Evolutionary conservation across 2,113 vertebrate species (phyloP), one percentile per base, ranked within the genome.

Genomic region (Scolopax mira): DNA sequence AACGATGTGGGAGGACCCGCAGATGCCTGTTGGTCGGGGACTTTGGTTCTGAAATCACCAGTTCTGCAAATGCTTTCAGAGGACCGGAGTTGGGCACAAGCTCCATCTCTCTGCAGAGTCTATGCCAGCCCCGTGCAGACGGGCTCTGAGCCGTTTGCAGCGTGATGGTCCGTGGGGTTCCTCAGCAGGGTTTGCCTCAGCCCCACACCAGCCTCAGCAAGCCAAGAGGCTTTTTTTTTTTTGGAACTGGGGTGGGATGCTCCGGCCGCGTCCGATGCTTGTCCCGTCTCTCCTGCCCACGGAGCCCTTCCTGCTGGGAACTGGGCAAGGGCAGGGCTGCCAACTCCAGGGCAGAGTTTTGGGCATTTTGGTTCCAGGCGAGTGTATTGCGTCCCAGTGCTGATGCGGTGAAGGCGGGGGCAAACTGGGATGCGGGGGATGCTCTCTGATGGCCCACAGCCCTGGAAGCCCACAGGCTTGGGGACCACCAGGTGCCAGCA

Each of bases 311-410:
- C 37, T 6, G 3, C 46, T 22, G 60, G 44, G 57, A 46, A 19
- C 1, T 5, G 25, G 44, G 28, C 61, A 15, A 30, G n/a, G 39
- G 39, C 33, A 4, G 28, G 10, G 17, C 42, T 51, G 49, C 27
- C 27, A 2, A 4, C 12, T 23, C 4, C 2, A 17, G 46, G 79
- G 33, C 44, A 17, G 78, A 58, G 28, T 12, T 13, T 44, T 9
- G 4, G n/a, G 27, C 8, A 0, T 1, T 84, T 55, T 2, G 35
- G 0, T 25, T 30, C 7, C 0, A 6, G 8, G 10, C 33, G 3
- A 15, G 37, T 1, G 3, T 33, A 9, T 24, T 1, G 22, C 7
- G 30, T 48, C 19, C 62, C 11, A 9, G 2, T 19, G 48, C 58
- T 18, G 51, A 22, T 3, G 31, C 52, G 19, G 46, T 18, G 46